Evolutionary conservation across 2,113 vertebrate species (phyloP).

Genomic region (Miniopterus natalensis): DNA sequence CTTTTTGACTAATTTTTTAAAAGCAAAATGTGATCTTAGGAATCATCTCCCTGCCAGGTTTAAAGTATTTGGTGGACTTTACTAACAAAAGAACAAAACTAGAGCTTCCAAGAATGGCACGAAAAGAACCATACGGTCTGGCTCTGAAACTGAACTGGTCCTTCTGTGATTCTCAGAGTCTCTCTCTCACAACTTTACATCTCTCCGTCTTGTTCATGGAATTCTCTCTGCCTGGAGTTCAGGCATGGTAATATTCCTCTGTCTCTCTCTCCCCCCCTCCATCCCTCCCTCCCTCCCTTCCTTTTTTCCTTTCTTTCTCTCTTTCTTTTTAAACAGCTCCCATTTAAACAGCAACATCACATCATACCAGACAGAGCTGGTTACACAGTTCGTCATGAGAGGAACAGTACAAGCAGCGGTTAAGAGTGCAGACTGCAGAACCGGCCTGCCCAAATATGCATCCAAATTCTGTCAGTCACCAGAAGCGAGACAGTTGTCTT

Average conservation of each 20-base stretch:
- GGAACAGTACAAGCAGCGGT: not conserved
- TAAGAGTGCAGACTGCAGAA: not conserved
- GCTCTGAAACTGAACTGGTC: not conserved
- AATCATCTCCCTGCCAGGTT: not conserved
- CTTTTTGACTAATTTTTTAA: not conserved
- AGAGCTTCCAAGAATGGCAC: not conserved
- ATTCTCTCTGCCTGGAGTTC: not conserved
- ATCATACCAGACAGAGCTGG: not conserved
- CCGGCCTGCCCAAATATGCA: not conserved
- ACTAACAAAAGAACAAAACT: not conserved
- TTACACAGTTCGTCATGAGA: not conserved
- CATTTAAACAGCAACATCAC: not conserved
- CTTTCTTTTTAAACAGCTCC: not conserved
- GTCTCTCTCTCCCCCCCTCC: too few species aligned
- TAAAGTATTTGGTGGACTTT: not conserved
- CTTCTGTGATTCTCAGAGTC: not conserved
- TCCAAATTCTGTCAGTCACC: not conserved
- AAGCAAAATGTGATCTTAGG: not conserved
- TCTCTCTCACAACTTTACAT: not conserved
- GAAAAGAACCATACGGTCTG: not conserved
- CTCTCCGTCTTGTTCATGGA: not conserved
- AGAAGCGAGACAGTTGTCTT: not conserved
- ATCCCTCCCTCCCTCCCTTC: not conserved
- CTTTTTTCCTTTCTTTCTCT: not conserved
- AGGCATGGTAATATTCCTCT: not conserved